These are phyloP conservation scores for Labroides dimidiatus DNA, from an alignment of 2,797 vertebrate genomes.

Conservation along the genomic window DNA sequence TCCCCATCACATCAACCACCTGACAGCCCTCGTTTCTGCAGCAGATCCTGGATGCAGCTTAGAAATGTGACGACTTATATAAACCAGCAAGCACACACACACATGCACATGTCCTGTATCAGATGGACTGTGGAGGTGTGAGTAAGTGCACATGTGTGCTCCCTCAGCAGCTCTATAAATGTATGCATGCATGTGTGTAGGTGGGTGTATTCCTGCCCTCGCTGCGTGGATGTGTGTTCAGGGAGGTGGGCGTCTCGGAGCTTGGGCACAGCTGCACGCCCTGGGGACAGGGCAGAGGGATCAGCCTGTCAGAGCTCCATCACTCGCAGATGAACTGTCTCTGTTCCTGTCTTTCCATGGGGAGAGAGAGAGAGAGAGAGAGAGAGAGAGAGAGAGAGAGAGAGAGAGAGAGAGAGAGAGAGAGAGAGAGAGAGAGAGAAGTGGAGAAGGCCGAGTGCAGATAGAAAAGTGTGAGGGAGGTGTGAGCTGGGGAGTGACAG, in stretches of 20 bases:
- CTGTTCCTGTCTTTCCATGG: constrained; percentile 29
- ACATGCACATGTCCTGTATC: constrained; percentile 42
- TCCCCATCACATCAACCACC: constrained; percentile 34
- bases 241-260: constrained; percentile 63
- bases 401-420: constrained; percentile 11
- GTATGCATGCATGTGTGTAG: constrained; percentile 65
- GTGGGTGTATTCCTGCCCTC: constrained; percentile 64
- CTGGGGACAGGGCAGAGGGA: constrained; percentile 73
- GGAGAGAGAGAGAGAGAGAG: constrained; percentile 39
- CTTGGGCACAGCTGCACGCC: constrained; percentile 74
- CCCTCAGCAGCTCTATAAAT: constrained; percentile 61
- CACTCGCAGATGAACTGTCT: constrained; percentile 64
- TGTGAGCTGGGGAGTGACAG: constrained; percentile 53
- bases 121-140: constrained; percentile 64
- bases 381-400: constrained; percentile 29
- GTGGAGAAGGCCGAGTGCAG: constrained; percentile 2
- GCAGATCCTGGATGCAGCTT: constrained; percentile 10
- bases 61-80: constrained; percentile 54
- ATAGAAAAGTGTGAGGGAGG: constrained; percentile 45
- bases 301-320: constrained; percentile 73
- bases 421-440: constrained; percentile 25
- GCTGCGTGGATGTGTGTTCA: constrained; percentile 61
- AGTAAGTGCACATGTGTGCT: constrained; percentile 63
- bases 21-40: constrained; percentile 10
- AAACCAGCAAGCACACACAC: constrained; percentile 41